Evolutionary conservation across 2,113 vertebrate species (phyloP).

Genomic region (Hassar affinis): DNA sequence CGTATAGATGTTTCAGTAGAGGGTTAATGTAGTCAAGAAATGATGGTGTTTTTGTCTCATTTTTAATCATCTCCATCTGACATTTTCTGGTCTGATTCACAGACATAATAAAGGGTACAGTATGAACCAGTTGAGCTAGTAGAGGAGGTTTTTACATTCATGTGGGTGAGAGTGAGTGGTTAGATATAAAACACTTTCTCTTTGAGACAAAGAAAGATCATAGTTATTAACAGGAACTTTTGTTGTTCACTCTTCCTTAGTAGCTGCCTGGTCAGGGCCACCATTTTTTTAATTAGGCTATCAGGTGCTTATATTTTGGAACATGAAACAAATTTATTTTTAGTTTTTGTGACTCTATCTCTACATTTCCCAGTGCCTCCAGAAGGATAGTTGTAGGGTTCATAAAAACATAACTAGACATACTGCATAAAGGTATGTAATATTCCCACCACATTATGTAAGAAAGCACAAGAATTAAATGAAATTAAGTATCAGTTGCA

Average conservation of each 20-base stretch:
- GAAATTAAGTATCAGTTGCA: too few relatives aligned
- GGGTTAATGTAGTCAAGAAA: not conserved
- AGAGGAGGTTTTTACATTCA: not conserved
- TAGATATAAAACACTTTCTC: not conserved
- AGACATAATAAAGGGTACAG: not conserved
- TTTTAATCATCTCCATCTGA: not conserved
- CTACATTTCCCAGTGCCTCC: not conserved
- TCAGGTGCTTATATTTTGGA: not conserved
- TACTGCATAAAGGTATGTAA: too few relatives aligned
- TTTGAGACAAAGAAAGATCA: not conserved
- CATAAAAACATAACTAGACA: not conserved
- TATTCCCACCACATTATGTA: too few relatives aligned
- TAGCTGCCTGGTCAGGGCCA: not conserved
- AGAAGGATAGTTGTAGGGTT: not conserved
- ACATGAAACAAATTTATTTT: not conserved
- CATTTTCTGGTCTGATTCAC: slow-evolving; percentile 13
- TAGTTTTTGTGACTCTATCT: not conserved
- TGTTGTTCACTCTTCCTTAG: not conserved
- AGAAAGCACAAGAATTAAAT: too few relatives aligned
- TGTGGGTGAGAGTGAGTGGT: not conserved
- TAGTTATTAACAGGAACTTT: not conserved
- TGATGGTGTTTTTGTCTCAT: not conserved
- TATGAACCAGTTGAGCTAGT: not conserved
- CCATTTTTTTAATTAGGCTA: not conserved
- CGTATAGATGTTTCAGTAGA: not conserved